These are phyloP conservation scores for Nasonia vitripennis DNA, from an alignment of 1,140 invertebrate species.

Conservation along the genomic window DNA sequence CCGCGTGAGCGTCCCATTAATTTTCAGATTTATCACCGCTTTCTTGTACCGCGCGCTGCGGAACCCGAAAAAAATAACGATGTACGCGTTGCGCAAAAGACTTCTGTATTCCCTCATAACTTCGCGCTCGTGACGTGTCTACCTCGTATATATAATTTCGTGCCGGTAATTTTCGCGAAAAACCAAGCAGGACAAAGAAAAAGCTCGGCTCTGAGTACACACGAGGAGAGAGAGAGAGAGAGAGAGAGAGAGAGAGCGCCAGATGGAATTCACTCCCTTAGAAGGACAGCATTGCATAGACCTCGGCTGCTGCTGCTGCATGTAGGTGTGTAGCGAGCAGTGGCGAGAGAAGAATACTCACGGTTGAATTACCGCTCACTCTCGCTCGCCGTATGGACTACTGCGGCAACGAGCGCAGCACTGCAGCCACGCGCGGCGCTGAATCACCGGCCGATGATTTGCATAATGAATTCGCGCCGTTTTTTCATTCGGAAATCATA, in stretches of 20 bases:
- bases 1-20: constrained; percentile 31
- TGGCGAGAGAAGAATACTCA: constrained; percentile 24
- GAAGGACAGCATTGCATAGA: not conserved
- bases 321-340: not conserved
- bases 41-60: not conserved
- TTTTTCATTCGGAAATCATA: constrained; percentile 12
- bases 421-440: not conserved
- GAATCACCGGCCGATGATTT: constrained; percentile 30
- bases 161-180: not conserved
- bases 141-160: not conserved
- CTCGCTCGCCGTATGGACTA: constrained; percentile 38
- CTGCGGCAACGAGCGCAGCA: not conserved
- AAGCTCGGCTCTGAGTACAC: not conserved
- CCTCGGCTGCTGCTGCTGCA: not conserved
- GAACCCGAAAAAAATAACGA: too few species aligned
- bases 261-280: constrained; percentile 46
- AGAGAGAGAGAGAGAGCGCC: constrained; percentile 6
- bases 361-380: constrained; percentile 38
- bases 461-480: constrained; percentile 34
- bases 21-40: constrained; percentile 27
- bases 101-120: not conserved
- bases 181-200: constrained; percentile 22
- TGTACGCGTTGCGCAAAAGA: not conserved
- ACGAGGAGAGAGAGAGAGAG: not conserved
- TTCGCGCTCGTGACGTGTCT: not conserved